These are phyloP conservation scores for Antedon mediterranea DNA, from an alignment of 53 echinoderm and acorn worm species.

Conservation along the genomic window DNA sequence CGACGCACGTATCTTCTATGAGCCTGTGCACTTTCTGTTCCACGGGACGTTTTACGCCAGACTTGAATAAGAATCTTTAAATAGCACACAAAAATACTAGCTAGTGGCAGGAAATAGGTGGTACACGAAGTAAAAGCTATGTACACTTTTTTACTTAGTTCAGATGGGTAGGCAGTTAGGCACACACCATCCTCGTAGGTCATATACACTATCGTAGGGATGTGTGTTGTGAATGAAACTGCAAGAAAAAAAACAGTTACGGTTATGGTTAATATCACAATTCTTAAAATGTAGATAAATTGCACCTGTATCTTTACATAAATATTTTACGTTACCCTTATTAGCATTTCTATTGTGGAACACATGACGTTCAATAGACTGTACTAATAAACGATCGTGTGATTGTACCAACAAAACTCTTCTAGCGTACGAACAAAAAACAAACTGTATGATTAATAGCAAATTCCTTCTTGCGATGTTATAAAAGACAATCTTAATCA, in stretches of 20 bases:
- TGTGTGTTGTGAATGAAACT: neutral
- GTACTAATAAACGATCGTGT: too few species aligned
- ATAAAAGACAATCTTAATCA: too few species aligned
- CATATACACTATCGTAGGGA: neutral
- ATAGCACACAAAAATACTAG: constrained; percentile 75
- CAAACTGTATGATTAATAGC: too few species aligned
- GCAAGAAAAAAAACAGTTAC: neutral
- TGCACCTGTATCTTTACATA: too few species aligned
- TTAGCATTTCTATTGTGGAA: too few species aligned
- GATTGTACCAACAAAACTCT: too few species aligned
- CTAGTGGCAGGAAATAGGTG: constrained; percentile 35
- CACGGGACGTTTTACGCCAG: constrained; percentile 63
- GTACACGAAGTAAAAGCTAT: neutral
- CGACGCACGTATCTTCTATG: constrained; percentile 84
- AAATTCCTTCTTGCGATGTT: too few species aligned
- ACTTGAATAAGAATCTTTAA: constrained; percentile 75
- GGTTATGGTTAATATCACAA: too few species aligned
- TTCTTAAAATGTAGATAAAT: too few species aligned
- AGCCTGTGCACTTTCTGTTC: constrained; percentile 71
- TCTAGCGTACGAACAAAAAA: too few species aligned
- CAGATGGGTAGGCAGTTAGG: neutral
- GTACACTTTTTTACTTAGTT: neutral
- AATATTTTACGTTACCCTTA: too few species aligned
- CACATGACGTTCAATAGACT: too few species aligned
- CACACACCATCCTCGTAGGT: neutral